These are phyloP conservation scores for Drosophila ezoana DNA, from an alignment of 2,888 invertebrate genomes.

Conservation along the genomic window DNA sequence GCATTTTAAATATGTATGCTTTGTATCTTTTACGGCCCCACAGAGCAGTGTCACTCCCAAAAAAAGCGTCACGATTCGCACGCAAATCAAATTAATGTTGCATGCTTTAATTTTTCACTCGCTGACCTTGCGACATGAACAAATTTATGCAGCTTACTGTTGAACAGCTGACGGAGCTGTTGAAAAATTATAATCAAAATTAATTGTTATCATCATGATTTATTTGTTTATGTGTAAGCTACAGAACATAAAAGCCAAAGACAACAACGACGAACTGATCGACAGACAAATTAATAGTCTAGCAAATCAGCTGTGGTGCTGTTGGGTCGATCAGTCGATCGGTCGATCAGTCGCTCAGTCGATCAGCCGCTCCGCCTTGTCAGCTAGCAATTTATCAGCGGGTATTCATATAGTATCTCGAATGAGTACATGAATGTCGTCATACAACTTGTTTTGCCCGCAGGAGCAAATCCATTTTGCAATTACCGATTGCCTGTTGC, in stretches of 20 bases:
- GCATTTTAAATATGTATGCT: constrained; percentile 22
- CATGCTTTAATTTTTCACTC: constrained; percentile 71
- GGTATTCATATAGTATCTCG: constrained; percentile 33
- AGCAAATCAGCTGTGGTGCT: constrained; percentile 32
- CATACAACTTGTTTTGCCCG: constrained; percentile 70
- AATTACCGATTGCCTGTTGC: constrained; percentile 61
- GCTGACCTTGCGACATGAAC: constrained; percentile 73
- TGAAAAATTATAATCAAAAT: constrained; percentile 77
- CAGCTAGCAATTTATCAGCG: constrained; percentile 51
- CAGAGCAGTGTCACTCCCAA: constrained; percentile 44
- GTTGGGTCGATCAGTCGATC: constrained; percentile 21
- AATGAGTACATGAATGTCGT: constrained; percentile 59
- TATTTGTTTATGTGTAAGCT: constrained; percentile 51
- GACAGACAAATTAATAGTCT: constrained; percentile 62
- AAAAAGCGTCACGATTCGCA: constrained; percentile 63
- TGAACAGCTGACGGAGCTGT: constrained; percentile 43
- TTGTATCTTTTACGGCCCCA: constrained; percentile 10
- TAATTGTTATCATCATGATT: constrained; percentile 81
- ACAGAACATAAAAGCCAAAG: constrained; percentile 42
- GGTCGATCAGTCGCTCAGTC: constrained; percentile 26
- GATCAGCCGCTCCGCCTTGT: constrained; percentile 24
- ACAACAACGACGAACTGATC: constrained; percentile 57
- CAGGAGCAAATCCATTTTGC: constrained; percentile 73
- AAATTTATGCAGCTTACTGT: constrained; percentile 62
- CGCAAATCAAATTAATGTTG: constrained; percentile 81